These are phyloP conservation scores for Drosophila flavopinicola DNA, from an alignment of 2,888 invertebrate species.

Conservation along the genomic window DNA sequence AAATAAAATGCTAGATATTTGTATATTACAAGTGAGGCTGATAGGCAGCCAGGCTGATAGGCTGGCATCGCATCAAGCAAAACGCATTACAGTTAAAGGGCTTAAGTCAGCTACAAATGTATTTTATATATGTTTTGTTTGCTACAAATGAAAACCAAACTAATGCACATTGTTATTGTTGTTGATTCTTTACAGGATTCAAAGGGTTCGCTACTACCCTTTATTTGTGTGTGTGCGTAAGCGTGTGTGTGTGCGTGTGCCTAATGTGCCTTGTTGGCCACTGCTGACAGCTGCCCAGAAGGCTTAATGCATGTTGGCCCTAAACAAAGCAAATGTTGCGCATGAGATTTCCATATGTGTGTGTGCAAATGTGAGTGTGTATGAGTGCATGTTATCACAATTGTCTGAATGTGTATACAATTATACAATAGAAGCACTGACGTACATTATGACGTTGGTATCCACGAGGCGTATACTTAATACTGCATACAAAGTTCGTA, in stretches of 20 bases:
- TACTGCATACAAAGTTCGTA: conserved; percentile 5
- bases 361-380: neutral
- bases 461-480: conserved; percentile 39
- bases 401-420: conserved; percentile 5
- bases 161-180: conserved; percentile 54
- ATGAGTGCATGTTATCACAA: conserved; percentile 32
- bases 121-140: conserved; percentile 34
- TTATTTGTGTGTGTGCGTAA: neutral
- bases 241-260: conserved; percentile 4
- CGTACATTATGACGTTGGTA: conserved; percentile 33
- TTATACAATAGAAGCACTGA: conserved; percentile 17
- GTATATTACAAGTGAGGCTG: conserved; percentile 4
- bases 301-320: conserved; percentile 52
- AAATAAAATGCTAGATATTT: neutral
- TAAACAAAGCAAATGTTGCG: conserved; percentile 58
- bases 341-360: conserved; percentile 19
- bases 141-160: conserved; percentile 41
- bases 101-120: conserved; percentile 17
- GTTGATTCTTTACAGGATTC: conserved; percentile 18
- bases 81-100: conserved; percentile 15
- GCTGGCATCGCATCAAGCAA: neutral
- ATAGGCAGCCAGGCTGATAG: conserved; percentile 3
- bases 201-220: conserved; percentile 40
- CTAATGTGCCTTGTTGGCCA: conserved; percentile 42
- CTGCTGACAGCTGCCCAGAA: conserved; percentile 55